Evolutionary conservation across 53 echinoderm and acorn worm genomes (phyloP).

Genomic region (Echinarachnius parma): DNA sequence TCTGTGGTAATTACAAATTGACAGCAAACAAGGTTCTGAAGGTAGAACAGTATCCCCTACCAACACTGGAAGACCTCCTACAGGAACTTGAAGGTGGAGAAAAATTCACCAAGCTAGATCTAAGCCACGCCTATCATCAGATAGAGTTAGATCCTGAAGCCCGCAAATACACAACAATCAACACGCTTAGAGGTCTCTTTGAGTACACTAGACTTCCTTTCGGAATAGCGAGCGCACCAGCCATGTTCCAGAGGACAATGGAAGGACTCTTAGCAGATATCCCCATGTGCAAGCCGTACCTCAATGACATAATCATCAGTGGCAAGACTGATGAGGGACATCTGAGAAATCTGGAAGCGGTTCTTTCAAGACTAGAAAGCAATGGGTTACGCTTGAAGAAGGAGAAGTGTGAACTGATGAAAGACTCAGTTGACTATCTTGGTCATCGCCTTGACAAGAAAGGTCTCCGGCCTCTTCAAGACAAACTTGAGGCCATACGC

Average conservation of each 20-base stretch:
- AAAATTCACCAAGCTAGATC: constrained; percentile 49
- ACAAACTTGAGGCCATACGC: no score
- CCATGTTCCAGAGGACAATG: constrained; percentile 60
- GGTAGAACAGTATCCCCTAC: constrained; percentile 56
- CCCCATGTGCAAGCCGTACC: constrained; percentile 42
- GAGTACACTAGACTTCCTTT: constrained; percentile 51
- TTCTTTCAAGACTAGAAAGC: constrained; percentile 14
- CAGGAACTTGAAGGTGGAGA: constrained; percentile 61
- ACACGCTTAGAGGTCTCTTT: constrained; percentile 66
- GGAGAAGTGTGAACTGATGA: no score
- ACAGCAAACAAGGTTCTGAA: constrained; percentile 53
- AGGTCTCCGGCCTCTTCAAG: no score
- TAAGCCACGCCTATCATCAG: constrained; percentile 64
- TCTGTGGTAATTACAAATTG: constrained; percentile 64
- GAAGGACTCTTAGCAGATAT: constrained; percentile 48
- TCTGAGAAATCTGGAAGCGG: constrained; percentile 33
- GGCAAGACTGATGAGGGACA: constrained; percentile 47
- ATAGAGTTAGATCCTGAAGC: constrained; percentile 54
- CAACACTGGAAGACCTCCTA: constrained; percentile 51
- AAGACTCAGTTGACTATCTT: no score
- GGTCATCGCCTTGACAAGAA: no score
- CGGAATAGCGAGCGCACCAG: constrained; percentile 62
- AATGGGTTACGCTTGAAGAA: constrained; percentile 39
- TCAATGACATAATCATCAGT: constrained; percentile 68
- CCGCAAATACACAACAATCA: constrained; percentile 51